phyloP scores from a whole-genome alignment of 2,113 vertebrate genomes.

The Heterocephalus glaber region DNA sequence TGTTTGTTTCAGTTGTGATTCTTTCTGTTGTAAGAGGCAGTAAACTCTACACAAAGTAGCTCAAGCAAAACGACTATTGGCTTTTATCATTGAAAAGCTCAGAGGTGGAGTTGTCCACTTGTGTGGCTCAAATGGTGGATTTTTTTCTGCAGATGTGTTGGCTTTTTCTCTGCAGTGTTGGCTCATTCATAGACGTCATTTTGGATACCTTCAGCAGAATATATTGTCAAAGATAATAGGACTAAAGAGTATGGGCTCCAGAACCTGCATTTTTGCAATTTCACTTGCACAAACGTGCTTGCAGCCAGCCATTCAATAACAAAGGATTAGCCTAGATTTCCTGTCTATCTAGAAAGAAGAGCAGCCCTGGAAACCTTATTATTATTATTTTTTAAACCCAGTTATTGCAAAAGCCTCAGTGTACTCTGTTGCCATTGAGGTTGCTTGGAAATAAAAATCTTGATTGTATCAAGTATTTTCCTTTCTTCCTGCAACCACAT shows the following conservation, averaged over 20 bases:
- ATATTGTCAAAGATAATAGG: not conserved
- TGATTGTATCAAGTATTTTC: not conserved
- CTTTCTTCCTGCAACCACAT: not conserved
- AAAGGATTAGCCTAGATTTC: not conserved
- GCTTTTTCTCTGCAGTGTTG: not conserved
- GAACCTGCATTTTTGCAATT: not conserved
- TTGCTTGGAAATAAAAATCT: not conserved
- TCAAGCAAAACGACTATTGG: not conserved
- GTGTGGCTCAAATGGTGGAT: not conserved
- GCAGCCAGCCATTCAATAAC: not conserved
- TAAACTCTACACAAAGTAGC: not conserved
- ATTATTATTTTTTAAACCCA: not conserved
- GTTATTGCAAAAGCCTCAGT: not conserved
- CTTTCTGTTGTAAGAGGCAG: slow-evolving; percentile 10
- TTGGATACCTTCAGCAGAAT: not conserved
- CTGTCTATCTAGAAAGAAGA: not conserved
- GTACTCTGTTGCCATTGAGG: not conserved
- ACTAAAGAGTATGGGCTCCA: not conserved
- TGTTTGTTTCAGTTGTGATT: slow-evolving; percentile 6
- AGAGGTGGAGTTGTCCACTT: not conserved
- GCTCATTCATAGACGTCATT: not conserved
- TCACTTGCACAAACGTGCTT: not conserved
- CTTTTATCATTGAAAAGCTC: not conserved
- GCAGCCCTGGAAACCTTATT: not conserved
- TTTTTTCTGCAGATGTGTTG: slow-evolving; percentile 5